Conservation (phyloP, 2,113 vertebrate species). For the Myrmecophaga tridactyla region DNA sequence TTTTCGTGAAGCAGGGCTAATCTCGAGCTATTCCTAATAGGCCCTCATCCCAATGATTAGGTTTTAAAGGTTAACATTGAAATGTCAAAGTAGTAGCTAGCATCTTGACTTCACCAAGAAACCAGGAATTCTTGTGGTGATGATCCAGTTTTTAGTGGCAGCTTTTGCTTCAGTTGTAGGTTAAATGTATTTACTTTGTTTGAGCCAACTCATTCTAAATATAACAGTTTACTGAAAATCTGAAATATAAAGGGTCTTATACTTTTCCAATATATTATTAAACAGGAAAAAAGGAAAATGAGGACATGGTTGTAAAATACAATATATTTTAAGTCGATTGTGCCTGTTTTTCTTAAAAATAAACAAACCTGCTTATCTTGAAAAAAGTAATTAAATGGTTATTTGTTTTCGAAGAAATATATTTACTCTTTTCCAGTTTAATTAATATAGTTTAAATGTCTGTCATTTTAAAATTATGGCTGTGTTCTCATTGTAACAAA, state of each 20-base stretch:
- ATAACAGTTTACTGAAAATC: background rate
- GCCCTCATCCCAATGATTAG: too few species aligned
- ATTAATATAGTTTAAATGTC: constrained; percentile 7
- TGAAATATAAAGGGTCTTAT: background rate
- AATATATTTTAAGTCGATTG: background rate
- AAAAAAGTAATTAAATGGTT: background rate
- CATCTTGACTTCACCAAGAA: background rate
- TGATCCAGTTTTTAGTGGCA: background rate
- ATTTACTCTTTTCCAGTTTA: background rate
- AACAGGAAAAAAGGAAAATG: background rate
- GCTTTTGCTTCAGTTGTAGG: background rate
- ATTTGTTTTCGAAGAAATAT: background rate
- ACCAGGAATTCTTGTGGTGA: background rate
- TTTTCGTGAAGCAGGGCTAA: too few species aligned
- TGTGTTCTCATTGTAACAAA: background rate
- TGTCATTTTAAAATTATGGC: background rate
- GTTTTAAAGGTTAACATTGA: background rate
- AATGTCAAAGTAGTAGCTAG: background rate
- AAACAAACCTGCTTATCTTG: background rate
- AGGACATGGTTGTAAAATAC: background rate
- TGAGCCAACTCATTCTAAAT: background rate
- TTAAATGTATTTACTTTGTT: background rate
- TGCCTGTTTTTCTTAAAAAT: background rate
- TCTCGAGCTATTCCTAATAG: too few species aligned
- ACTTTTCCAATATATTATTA: background rate